Conservation (phyloP, 2,888 invertebrate species). For the Tenthredo distinguenda region DNA sequence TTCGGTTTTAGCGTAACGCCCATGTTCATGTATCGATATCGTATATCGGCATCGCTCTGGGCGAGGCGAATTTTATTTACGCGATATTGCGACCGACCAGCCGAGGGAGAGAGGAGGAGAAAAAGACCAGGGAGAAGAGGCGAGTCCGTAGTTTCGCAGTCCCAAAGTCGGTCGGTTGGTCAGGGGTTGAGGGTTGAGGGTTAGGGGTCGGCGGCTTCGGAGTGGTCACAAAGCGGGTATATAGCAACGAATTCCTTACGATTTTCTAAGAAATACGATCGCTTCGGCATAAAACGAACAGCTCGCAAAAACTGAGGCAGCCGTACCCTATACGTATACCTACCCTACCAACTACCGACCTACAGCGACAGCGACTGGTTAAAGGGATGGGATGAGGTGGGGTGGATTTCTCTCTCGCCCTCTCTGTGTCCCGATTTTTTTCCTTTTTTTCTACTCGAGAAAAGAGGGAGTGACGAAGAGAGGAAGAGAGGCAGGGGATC, state of each 20-base stretch:
- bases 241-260: slow-evolving; percentile 10
- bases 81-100: slow-evolving; percentile 32
- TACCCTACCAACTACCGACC: background rate
- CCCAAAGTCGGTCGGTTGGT: slow-evolving; percentile 15
- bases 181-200: background rate
- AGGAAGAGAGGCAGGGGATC: background rate
- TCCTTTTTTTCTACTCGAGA: background rate
- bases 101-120: background rate
- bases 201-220: background rate
- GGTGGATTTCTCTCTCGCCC: background rate
- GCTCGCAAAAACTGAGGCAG: slow-evolving; percentile 2
- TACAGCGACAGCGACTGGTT: background rate
- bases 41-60: background rate
- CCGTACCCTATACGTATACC: background rate
- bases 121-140: background rate
- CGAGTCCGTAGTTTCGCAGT: slow-evolving; percentile 20
- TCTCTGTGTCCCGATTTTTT: background rate
- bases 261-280: slow-evolving; percentile 41
- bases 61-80: slow-evolving; percentile 14
- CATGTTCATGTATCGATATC: background rate
- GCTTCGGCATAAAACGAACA: slow-evolving; percentile 23
- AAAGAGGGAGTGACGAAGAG: background rate
- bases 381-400: background rate
- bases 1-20: background rate
- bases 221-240: slow-evolving; percentile 17